Evolutionary conservation across 2,113 vertebrate genomes (phyloP).

Genomic region (Cyanistes caeruleus): DNA sequence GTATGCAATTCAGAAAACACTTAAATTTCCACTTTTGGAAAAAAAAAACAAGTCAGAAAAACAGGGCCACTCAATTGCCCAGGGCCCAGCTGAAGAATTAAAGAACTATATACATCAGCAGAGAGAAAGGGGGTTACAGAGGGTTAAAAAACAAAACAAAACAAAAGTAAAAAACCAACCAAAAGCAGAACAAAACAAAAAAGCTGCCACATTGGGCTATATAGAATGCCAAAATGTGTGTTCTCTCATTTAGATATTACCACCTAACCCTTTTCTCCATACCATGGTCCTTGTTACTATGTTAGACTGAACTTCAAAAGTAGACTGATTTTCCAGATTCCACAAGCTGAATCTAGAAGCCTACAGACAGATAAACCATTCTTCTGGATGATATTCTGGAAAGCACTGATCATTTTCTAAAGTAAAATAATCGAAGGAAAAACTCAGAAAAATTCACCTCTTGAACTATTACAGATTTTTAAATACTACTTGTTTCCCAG

Average conservation of each 20-base stretch:
- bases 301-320: neutral
- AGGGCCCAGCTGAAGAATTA: neutral
- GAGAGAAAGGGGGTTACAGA: fast-evolving
- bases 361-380: neutral
- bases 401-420: neutral
- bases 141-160: neutral
- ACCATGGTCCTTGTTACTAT: neutral
- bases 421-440: neutral
- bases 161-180: neutral
- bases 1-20: neutral
- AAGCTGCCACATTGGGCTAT: neutral
- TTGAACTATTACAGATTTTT: neutral
- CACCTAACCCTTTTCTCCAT: neutral
- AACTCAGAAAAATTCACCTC: neutral
- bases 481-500: neutral
- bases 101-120: neutral
- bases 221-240: neutral
- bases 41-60: neutral
- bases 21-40: neutral
- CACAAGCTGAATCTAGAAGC: neutral
- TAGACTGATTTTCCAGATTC: neutral
- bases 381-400: neutral
- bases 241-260: neutral
- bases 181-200: neutral
- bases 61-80: neutral